Conservation (phyloP, 2,888 invertebrate species). For the Halocaridina rubra region DNA sequence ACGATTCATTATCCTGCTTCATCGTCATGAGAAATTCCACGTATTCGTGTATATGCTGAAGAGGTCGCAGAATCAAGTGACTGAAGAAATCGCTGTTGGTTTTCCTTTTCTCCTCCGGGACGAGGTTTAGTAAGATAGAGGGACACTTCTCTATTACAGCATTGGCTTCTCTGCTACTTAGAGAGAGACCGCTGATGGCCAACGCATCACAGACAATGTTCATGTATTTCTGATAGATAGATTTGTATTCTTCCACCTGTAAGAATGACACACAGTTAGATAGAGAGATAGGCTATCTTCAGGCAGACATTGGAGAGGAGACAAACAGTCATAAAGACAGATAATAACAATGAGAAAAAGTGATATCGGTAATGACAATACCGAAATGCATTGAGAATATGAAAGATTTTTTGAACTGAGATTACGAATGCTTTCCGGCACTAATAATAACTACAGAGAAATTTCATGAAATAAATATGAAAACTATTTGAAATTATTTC, state of each 20-base stretch:
- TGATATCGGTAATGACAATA: neutral
- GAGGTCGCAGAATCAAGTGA: conserved; percentile 37
- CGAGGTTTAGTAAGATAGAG: neutral
- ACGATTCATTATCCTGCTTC: conserved; percentile 24
- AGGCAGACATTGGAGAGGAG: too few relatives aligned
- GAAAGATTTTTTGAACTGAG: too few relatives aligned
- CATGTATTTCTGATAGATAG: conserved; percentile 40
- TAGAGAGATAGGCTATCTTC: too few relatives aligned
- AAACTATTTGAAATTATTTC: neutral
- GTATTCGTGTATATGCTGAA: conserved; percentile 50
- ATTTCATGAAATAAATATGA: neutral
- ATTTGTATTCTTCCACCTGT: conserved; percentile 53
- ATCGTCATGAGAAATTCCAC: conserved; percentile 37
- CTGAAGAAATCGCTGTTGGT: conserved; percentile 38
- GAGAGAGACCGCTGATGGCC: conserved; percentile 42
- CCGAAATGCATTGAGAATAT: neutral
- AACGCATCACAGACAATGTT: conserved; percentile 50
- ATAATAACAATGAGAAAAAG: neutral
- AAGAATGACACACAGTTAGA: too few relatives aligned
- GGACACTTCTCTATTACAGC: conserved; percentile 36
- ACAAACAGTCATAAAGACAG: too few relatives aligned
- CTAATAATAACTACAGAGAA: neutral
- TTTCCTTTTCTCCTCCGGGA: conserved; percentile 21
- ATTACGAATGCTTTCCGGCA: too few relatives aligned
- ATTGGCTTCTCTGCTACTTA: conserved; percentile 39